phyloP scores from a whole-genome alignment of 2,888 invertebrate genomes.

The Platycheirus albimanus region DNA sequence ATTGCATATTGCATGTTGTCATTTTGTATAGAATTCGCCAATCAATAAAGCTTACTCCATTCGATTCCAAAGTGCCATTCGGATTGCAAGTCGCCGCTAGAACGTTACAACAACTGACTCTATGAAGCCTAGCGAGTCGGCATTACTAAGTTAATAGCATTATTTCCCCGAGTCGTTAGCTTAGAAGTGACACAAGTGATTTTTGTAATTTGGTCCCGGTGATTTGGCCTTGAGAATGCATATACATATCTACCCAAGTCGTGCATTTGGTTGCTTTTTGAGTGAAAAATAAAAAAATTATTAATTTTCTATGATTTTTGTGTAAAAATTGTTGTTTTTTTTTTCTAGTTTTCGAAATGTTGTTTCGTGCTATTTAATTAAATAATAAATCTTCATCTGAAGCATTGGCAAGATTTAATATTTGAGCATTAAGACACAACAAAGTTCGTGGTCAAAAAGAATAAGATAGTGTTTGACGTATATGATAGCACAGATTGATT shows the following conservation, averaged over 20 bases:
- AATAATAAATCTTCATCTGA: conserved; percentile 20
- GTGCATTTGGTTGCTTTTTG: conserved; percentile 18
- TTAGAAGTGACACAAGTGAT: conserved; percentile 6
- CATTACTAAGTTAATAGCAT: conserved; percentile 33
- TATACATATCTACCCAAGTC: conserved; percentile 21
- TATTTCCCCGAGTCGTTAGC: too few relatives aligned
- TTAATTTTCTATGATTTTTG: conserved; percentile 23
- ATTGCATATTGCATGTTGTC: conserved; percentile 51
- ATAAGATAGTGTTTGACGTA: neutral
- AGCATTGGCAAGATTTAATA: neutral
- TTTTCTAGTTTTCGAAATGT: conserved; percentile 1
- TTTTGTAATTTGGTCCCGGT: conserved; percentile 42
- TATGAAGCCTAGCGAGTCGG: conserved; percentile 25
- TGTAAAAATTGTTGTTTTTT: neutral
- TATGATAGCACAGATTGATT: conserved; percentile 6
- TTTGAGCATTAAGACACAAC: neutral
- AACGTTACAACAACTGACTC: conserved; percentile 43
- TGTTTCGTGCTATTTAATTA: neutral
- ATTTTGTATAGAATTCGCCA: conserved; percentile 54
- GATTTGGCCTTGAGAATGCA: conserved; percentile 50
- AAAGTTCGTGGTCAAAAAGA: conserved; percentile 1
- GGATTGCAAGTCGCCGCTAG: conserved; percentile 56
- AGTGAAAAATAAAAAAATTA: conserved; percentile 5
- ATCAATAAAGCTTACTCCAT: conserved; percentile 63
- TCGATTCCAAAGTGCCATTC: conserved; percentile 45